phyloP scores from a whole-genome alignment of 30 jellyfish, hydroid and myxozoan genomes.

The Cassiopea xamachana region DNA sequence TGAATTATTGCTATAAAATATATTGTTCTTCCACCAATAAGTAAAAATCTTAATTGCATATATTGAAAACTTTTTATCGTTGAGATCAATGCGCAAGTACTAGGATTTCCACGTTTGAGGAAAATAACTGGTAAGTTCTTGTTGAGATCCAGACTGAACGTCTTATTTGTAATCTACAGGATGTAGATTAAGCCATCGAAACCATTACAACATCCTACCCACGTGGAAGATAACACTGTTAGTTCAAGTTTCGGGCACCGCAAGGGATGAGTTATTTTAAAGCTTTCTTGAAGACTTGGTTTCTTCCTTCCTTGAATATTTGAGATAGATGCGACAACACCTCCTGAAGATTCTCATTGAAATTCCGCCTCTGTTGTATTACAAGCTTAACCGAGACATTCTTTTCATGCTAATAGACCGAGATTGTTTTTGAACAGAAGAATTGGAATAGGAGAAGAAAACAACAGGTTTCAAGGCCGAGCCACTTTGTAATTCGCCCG shows the following conservation, averaged over 20 bases:
- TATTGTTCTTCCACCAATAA: too few relatives aligned
- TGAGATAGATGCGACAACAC: not conserved
- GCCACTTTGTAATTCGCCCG: not conserved
- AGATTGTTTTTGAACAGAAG: not conserved
- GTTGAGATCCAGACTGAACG: too few relatives aligned
- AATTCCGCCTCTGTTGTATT: not conserved
- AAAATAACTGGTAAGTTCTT: not conserved
- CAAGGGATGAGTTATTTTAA: not conserved
- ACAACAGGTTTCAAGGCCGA: not conserved
- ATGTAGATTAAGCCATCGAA: not conserved
- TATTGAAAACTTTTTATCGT: too few relatives aligned
- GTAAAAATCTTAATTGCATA: too few relatives aligned
- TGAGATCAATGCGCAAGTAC: too few relatives aligned
- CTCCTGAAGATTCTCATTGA: not conserved
- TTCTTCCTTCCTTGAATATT: not conserved
- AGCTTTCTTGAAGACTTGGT: not conserved
- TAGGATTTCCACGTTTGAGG: not conserved
- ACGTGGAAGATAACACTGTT: not conserved
- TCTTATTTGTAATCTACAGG: too few relatives aligned
- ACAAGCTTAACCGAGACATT: not conserved
- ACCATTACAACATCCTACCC: not conserved
- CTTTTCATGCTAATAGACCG: not conserved
- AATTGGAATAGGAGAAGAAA: not conserved
- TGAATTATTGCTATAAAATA: too few relatives aligned
- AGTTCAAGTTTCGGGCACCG: not conserved